A percentile compares a stretch with the other conserved stretches of the same genome.
Conservation (phyloP, 2,113 vertebrate species). For the Emydocephalus ijimae region DNA sequence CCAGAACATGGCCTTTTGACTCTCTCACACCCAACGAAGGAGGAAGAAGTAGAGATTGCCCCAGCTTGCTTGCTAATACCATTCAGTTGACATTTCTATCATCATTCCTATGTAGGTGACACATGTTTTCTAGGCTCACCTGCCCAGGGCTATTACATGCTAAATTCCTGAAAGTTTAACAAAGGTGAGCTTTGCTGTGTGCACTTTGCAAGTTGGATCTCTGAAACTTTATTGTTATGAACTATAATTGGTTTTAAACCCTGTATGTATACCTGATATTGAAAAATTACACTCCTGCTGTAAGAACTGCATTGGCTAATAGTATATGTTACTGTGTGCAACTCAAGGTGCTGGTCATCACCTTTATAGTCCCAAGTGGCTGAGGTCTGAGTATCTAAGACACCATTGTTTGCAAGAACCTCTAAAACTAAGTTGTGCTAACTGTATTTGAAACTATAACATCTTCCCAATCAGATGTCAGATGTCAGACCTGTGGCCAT, state of each 20-base stretch:
- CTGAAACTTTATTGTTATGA: background rate
- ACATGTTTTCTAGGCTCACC: background rate
- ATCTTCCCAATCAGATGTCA: background rate
- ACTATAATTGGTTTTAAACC: background rate
- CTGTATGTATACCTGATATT: background rate
- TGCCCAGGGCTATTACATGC: background rate
- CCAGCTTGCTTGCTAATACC: background rate
- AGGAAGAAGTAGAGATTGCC: background rate
- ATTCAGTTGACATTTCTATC: background rate
- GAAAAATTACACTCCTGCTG: background rate
- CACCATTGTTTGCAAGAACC: background rate
- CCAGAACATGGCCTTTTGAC: rapidly evolving
- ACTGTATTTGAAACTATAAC: background rate
- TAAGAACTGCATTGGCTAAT: background rate
- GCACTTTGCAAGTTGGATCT: background rate
- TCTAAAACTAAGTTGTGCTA: background rate
- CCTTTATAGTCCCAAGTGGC: background rate
- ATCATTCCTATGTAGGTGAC: background rate
- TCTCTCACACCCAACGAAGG: rapidly evolving
- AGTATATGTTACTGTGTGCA: background rate
- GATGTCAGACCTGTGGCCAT: background rate
- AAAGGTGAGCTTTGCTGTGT: background rate
- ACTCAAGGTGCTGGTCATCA: background rate
- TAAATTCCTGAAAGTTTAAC: background rate
- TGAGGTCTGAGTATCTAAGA: background rate